Conservation (phyloP, 1,140 invertebrate species). For the Thaumatotibia leucotreta region DNA sequence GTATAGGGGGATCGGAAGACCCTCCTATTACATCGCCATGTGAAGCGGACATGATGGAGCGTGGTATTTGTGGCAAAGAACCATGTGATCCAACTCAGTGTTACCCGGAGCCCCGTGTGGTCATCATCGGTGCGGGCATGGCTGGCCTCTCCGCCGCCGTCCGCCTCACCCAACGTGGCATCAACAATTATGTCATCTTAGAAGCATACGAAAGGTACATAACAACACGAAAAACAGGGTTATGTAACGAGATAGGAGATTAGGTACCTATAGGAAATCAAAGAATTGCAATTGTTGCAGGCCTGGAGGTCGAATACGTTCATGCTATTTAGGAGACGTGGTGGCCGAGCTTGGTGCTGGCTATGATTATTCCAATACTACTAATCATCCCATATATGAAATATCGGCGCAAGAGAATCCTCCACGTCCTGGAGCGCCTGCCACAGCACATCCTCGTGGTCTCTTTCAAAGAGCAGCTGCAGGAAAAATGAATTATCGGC, state of each 20-base stretch:
- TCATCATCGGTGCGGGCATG: constrained; percentile 84
- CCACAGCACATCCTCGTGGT: constrained; percentile 67
- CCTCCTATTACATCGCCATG: constrained; percentile 37
- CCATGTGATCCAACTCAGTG: constrained; percentile 51
- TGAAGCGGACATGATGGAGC: constrained; percentile 47
- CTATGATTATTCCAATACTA: constrained; percentile 76
- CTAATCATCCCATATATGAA: constrained; percentile 79
- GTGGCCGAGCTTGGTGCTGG: constrained; percentile 82
- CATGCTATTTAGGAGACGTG: constrained; percentile 82
- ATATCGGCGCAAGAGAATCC: constrained; percentile 79
- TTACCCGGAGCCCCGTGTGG: constrained; percentile 78
- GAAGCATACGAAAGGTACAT: constrained; percentile 84
- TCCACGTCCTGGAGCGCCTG: constrained; percentile 70
- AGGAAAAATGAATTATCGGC: constrained; percentile 77
- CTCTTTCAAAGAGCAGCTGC: constrained; percentile 79
- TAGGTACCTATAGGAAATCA: neutral
- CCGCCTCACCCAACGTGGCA: constrained; percentile 78
- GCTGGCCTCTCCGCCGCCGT: constrained; percentile 83
- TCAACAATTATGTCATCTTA: constrained; percentile 80
- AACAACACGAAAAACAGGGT: too few species aligned
- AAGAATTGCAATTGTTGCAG: constrained; percentile 30
- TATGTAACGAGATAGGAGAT: too few species aligned
- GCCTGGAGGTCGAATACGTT: constrained; percentile 81
- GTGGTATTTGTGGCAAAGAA: constrained; percentile 44
- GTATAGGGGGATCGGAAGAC: constrained; percentile 37